Evolutionary conservation across 2,888 invertebrate species (phyloP).

Genomic region (Drosophila hamatofila): DNA sequence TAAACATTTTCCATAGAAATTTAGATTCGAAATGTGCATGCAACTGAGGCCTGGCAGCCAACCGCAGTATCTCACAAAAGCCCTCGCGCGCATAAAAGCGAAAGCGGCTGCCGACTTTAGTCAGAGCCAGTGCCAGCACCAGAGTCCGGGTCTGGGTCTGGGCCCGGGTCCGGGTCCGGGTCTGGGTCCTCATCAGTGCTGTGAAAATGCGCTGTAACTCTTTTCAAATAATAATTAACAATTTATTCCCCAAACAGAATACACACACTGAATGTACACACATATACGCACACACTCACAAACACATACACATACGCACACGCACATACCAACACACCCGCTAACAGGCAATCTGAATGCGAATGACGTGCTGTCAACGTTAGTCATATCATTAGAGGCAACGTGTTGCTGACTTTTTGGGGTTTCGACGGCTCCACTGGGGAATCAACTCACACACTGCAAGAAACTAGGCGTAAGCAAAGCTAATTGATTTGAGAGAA

Average conservation of each 20-base stretch:
- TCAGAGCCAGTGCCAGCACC: background rate
- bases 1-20: conserved; percentile 50
- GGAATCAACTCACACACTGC: conserved; percentile 62
- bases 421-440: conserved; percentile 49
- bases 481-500: background rate
- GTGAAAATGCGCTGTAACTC: conserved; percentile 71
- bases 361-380: conserved; percentile 76
- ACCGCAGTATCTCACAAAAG: conserved; percentile 58
- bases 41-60: conserved; percentile 50
- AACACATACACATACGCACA: conserved; percentile 24
- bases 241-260: conserved; percentile 78
- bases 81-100: conserved; percentile 49
- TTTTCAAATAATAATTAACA: conserved; percentile 81
- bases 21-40: conserved; percentile 73
- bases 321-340: conserved; percentile 29
- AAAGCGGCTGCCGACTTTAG: conserved; percentile 42
- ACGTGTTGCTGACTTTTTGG: conserved; percentile 79
- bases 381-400: conserved; percentile 82
- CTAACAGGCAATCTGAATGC: conserved; percentile 66
- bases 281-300: conserved; percentile 20
- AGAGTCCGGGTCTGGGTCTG: background rate
- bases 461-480: conserved; percentile 12
- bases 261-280: conserved; percentile 25
- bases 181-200: conserved; percentile 43
- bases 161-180: background rate